Percentiles rank a stretch among this genome's conserved stretches.
Evolutionary conservation across 2,113 vertebrate species (phyloP).

Genomic region (Pungitius pungitius): DNA sequence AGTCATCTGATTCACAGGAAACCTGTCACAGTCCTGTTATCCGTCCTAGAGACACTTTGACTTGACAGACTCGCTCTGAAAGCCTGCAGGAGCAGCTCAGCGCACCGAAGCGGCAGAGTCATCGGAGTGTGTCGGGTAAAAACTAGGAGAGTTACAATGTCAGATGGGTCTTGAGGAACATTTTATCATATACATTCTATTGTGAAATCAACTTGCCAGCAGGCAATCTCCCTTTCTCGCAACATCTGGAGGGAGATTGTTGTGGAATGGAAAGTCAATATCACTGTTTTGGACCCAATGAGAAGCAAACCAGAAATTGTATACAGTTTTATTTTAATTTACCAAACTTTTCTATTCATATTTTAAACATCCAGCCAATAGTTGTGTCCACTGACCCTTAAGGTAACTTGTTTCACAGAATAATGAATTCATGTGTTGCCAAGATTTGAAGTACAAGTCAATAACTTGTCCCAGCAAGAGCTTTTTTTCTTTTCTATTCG

Average conservation of each 20-base stretch:
- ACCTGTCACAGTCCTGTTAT: conserved; percentile 43
- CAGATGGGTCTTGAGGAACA: conserved; percentile 21
- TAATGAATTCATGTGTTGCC: conserved; percentile 6
- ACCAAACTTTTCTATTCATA: background rate
- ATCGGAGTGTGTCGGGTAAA: conserved; percentile 53
- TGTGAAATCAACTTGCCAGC: background rate
- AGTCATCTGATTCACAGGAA: conserved; percentile 47
- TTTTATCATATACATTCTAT: background rate
- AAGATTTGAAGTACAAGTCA: conserved; percentile 2
- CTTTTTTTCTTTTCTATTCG: conserved; percentile 13
- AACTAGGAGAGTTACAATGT: background rate
- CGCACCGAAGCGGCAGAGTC: conserved; percentile 38
- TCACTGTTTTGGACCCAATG: background rate
- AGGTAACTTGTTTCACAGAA: conserved; percentile 3
- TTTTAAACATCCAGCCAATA: background rate
- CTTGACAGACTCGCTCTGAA: conserved; percentile 55
- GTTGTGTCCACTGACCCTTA: background rate
- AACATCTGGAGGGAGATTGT: too few species aligned
- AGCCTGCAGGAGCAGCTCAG: conserved; percentile 52
- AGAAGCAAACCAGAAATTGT: background rate
- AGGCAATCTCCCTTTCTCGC: too few species aligned
- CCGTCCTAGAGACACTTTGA: conserved; percentile 53
- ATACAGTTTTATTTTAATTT: conserved; percentile 13
- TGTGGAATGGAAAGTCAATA: background rate
- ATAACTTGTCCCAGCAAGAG: background rate